Evolutionary conservation across 2,888 invertebrate species (phyloP).

Genomic region (Drymonia ruficornis): DNA sequence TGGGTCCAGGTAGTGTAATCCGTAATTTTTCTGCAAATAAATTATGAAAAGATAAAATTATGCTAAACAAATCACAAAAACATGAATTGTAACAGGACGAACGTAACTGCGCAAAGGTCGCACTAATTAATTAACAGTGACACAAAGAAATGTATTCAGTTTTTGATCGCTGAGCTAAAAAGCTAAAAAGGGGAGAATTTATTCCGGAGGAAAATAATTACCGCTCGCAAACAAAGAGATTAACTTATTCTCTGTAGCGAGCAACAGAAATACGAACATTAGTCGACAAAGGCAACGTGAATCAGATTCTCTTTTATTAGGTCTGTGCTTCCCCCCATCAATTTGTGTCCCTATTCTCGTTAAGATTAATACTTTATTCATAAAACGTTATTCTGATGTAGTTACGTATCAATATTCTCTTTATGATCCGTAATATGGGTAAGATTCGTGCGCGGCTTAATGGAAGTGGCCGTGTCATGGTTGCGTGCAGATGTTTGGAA

Average conservation of each 20-base stretch:
- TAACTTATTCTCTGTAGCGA: constrained; percentile 47
- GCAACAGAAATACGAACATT: constrained; percentile 51
- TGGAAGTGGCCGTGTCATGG: background rate
- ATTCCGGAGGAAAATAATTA: constrained; percentile 49
- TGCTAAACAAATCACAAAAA: constrained; percentile 13
- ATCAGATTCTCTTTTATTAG: constrained; percentile 55
- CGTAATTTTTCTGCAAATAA: background rate
- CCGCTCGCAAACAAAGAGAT: constrained; percentile 51
- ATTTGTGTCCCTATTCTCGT: constrained; percentile 46
- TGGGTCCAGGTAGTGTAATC: background rate
- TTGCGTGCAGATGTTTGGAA: background rate
- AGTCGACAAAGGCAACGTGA: constrained; percentile 49
- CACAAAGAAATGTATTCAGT: constrained; percentile 46
- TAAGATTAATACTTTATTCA: constrained; percentile 44
- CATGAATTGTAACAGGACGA: constrained; percentile 12
- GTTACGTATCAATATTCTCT: constrained; percentile 4
- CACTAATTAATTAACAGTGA: constrained; percentile 38
- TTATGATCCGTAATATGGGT: background rate
- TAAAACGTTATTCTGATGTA: constrained; percentile 25
- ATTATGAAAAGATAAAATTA: background rate
- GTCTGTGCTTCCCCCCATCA: constrained; percentile 43
- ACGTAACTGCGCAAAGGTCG: constrained; percentile 24
- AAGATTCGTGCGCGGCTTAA: background rate
- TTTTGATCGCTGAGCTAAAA: constrained; percentile 42
- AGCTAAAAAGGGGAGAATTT: constrained; percentile 45